Percentiles rank a stretch among this genome's conserved stretches.
Conservation (phyloP, 2,888 invertebrate genomes). For the Piscicola geometra region DNA sequence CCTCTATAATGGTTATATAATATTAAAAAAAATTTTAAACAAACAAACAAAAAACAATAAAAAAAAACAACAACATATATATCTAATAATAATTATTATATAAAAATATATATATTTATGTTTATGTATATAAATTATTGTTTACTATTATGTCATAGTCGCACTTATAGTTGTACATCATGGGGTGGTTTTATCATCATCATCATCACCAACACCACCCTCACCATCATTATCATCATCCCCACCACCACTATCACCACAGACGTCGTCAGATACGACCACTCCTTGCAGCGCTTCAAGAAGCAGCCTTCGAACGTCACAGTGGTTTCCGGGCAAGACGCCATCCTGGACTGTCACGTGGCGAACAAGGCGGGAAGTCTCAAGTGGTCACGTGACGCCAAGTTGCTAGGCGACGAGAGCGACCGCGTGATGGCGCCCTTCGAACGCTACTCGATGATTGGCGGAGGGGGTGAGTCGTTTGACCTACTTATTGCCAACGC, state of each 20-base stretch:
- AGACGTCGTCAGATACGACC: background rate
- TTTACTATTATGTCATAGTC: no score
- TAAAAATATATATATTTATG: no score
- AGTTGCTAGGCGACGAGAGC: background rate
- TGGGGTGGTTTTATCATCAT: no score
- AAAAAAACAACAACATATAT: no score
- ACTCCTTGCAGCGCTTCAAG: background rate
- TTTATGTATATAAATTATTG: no score
- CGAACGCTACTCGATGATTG: background rate
- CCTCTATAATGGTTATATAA: no score
- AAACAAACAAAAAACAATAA: no score
- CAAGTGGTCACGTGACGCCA: background rate
- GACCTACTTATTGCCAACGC: background rate
- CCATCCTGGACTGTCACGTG: conserved; percentile 1
- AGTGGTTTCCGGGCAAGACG: background rate
- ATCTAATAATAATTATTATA: no score
- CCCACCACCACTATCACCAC: conserved; percentile 13
- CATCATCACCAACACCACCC: conserved; percentile 20
- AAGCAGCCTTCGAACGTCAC: background rate
- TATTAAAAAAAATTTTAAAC: no score
- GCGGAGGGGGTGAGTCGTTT: background rate
- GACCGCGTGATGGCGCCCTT: background rate
- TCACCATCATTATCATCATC: background rate
- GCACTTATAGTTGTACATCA: no score
- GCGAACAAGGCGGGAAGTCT: background rate